These are phyloP conservation scores for Spicauda simplicius DNA, from an alignment of 2,888 invertebrate species.

Conservation along the genomic window DNA sequence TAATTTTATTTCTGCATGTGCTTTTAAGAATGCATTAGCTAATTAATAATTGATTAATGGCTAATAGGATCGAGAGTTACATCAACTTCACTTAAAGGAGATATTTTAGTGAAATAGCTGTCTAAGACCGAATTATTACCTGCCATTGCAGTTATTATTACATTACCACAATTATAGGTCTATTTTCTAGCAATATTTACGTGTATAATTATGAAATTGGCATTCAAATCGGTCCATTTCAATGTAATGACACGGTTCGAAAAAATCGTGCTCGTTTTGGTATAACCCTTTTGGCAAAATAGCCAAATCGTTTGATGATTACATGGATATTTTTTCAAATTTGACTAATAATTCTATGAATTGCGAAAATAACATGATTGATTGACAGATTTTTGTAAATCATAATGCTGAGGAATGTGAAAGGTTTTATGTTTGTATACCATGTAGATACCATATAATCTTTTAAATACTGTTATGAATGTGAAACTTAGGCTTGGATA, in stretches of 20 bases:
- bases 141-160: conserved; percentile 19
- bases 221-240: conserved; percentile 25
- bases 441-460: too few species aligned
- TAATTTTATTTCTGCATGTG: neutral
- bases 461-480: too few species aligned
- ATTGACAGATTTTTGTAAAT: too few species aligned
- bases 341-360: neutral
- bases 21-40: conserved; percentile 1
- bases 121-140: conserved; percentile 15
- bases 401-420: too few species aligned
- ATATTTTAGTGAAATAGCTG: neutral
- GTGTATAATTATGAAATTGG: conserved; percentile 27
- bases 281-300: neutral
- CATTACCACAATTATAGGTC: conserved; percentile 6
- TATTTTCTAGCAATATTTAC: conserved; percentile 3
- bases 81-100: conserved; percentile 18
- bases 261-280: conserved; percentile 18
- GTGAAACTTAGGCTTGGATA: too few species aligned
- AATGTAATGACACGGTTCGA: conserved; percentile 17
- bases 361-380: neutral
- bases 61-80: neutral
- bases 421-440: too few species aligned
- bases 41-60: neutral
- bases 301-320: neutral
- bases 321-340: neutral